Conservation (phyloP, 2,113 vertebrate genomes). For the Erythrolamprus reginae region DNA sequence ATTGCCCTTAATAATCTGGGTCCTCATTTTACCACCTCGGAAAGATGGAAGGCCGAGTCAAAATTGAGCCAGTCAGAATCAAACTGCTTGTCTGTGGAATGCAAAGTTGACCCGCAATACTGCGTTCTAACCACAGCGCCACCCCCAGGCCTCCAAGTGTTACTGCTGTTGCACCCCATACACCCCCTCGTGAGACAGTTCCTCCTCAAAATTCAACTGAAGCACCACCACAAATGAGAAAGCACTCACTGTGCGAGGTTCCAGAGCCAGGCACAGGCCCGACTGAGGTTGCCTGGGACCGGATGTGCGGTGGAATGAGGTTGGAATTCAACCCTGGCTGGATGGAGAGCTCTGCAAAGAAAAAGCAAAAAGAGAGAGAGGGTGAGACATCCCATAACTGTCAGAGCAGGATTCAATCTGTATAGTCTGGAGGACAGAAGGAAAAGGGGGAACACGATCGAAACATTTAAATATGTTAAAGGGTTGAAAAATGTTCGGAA, state of each 20-base stretch:
- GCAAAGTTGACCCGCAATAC: background rate
- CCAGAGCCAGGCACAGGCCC: conserved; percentile 63
- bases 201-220: background rate
- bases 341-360: conserved; percentile 82
- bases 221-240: too few relatives aligned
- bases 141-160: background rate
- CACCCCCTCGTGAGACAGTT: background rate
- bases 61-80: background rate
- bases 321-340: conserved; percentile 85
- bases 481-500: too few relatives aligned
- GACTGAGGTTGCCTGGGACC: conserved; percentile 73
- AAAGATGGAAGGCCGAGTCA: background rate
- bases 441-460: too few relatives aligned
- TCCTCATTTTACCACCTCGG: background rate
- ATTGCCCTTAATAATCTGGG: background rate
- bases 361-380: background rate
- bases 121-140: background rate
- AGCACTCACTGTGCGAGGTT: conserved; percentile 75
- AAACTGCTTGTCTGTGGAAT: background rate
- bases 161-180: background rate
- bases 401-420: too few relatives aligned
- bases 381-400: background rate
- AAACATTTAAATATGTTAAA: too few relatives aligned
- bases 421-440: too few relatives aligned
- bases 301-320: conserved; percentile 89